Evolutionary conservation across 1,140 invertebrate species (phyloP), one percentile per base, ranked within the genome.

Genomic region (Zaprionus nigranus): DNA sequence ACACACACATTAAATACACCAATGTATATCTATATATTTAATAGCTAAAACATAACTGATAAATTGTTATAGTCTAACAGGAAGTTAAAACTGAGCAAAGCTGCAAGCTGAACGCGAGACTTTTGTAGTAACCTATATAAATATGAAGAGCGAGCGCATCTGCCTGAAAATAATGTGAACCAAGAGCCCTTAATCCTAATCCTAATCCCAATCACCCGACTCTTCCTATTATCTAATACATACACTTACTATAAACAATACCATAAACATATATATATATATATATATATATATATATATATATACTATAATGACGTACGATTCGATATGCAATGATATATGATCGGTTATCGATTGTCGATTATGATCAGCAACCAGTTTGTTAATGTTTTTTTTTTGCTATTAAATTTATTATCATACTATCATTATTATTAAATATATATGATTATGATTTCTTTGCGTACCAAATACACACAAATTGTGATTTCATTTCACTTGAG

Each of bases 381-480:
- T 88, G 83, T 87, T 86, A 83, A 77, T 71, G 67, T 84, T 79
- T 88, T 78, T 79, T 22, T 70, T 78, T 68, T 79, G 30, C 38
- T 79, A 77, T 62, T 71, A 51, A 59, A 49, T 49, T 74, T 80
- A 54, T 71, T 79, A 38, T 71, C 75, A 79, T 72, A 72, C 40
- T 54, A 72, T 84, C 64, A 78, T 86, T 75, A 81, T 85, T 75
- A 81, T 76, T 85, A 61, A 65, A 65, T 68, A 68, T 79, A 66
- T 72, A 64, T 75, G 66, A 71, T 79, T 85, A 86, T 86, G 71
- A 66, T 83, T 88, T 88, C 81, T 87, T 87, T 83, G 84, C 67
- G 74, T 87, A 87, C 84, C 84, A 87, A 87, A 87, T 88, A 87
- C 74, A 87, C 74, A 87, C 82, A 78, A 82, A 76, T 78, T 88